These are phyloP conservation scores for Cirrhinus mrigala DNA, from an alignment of 2,797 vertebrate genomes.

Conservation along the genomic window DNA sequence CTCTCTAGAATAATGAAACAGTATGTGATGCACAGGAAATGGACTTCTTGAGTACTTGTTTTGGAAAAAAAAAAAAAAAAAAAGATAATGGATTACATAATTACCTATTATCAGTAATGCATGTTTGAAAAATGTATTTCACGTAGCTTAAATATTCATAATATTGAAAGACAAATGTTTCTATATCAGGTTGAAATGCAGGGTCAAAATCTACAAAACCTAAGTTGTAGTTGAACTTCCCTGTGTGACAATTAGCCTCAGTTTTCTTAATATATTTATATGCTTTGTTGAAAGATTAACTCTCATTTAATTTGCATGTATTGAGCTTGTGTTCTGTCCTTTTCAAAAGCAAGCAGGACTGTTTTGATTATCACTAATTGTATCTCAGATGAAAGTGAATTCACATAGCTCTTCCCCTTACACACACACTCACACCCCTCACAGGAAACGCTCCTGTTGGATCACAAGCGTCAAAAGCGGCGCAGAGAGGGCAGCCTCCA, in stretches of 20 bases:
- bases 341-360: slow-evolving; percentile 32
- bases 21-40: background rate
- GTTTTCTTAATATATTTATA: background rate
- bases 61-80: background rate
- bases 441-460: slow-evolving; percentile 56
- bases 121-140: background rate
- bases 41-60: background rate
- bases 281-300: background rate
- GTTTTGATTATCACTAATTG: slow-evolving; percentile 36
- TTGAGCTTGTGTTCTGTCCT: slow-evolving; percentile 26
- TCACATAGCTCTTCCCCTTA: slow-evolving; percentile 25
- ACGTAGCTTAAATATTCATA: background rate
- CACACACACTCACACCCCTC: slow-evolving; percentile 52
- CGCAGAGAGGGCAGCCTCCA: slow-evolving; percentile 53
- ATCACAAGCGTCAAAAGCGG: slow-evolving; percentile 54
- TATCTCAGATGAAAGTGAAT: slow-evolving; percentile 29
- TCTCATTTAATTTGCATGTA: slow-evolving; percentile 3
- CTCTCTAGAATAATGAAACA: background rate
- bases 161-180: background rate
- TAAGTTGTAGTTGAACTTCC: background rate
- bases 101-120: slow-evolving; percentile 6
- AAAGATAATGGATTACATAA: background rate
- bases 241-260: background rate
- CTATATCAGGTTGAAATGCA: background rate
- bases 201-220: background rate